Percentiles rank a stretch among this genome's conserved stretches.
These are phyloP conservation scores for Leucoraja erinaceus DNA, from an alignment of 2,113 vertebrate species.

Conservation along the genomic window DNA sequence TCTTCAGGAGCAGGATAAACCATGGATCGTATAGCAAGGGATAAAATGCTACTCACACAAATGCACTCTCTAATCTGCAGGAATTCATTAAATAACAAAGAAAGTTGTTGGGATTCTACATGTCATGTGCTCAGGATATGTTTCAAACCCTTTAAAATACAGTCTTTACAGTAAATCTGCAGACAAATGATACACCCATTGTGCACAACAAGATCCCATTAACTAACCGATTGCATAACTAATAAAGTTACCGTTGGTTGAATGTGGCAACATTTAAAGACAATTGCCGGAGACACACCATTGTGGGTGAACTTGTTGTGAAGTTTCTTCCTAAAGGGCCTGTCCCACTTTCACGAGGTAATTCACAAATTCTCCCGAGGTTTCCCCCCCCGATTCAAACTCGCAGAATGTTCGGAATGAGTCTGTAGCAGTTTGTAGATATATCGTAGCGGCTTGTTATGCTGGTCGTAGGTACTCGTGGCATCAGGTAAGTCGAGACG, in stretches of 20 bases:
- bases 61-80: not conserved
- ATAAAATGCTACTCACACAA: not conserved
- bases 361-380: no score
- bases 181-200: not conserved
- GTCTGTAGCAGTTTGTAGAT: not conserved
- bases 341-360: no score
- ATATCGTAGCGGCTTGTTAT: no score
- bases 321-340: not conserved
- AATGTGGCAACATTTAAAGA: not conserved
- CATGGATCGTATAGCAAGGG: no score
- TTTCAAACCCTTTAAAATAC: not conserved
- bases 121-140: not conserved
- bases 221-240: not conserved
- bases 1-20: not conserved
- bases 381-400: no score
- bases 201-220: not conserved
- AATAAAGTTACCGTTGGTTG: not conserved
- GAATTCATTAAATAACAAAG: not conserved
- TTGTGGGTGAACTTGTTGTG: not conserved
- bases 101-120: not conserved
- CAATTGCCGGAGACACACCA: not conserved
- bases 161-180: not conserved
- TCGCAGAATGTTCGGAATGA: no score
- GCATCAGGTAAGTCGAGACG: no score
- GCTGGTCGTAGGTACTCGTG: no score